Evolutionary conservation across 2,888 invertebrate genomes (phyloP).

Genomic region (Drosophila cracens): DNA sequence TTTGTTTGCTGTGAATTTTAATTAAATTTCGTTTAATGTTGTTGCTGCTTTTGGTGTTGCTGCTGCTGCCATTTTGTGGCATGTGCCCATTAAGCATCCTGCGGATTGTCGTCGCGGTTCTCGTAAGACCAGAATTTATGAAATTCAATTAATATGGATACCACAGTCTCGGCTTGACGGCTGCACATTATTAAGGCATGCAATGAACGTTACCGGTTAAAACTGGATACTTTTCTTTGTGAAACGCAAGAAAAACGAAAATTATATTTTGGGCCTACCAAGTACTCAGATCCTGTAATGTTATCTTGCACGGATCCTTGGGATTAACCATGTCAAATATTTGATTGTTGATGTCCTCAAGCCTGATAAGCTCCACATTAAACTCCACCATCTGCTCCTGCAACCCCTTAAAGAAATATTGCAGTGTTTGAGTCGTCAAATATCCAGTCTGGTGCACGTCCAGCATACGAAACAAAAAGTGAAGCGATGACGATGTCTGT

Average conservation of each 20-base stretch:
- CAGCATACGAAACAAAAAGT: conserved; percentile 95
- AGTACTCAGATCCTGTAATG: conserved; percentile 92
- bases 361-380: conserved; percentile 95
- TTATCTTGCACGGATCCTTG: conserved; percentile 92
- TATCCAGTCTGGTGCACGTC: conserved; percentile 95
- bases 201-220: conserved; percentile 13
- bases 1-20: conserved; percentile 54
- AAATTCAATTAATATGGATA: conserved; percentile 96
- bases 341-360: conserved; percentile 98
- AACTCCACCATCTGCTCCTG: conserved; percentile 95
- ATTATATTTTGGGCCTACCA: conserved; percentile 86
- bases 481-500: conserved; percentile 91
- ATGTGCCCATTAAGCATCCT: conserved; percentile 75
- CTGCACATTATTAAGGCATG: conserved; percentile 84
- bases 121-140: conserved; percentile 99
- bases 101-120: conserved; percentile 90
- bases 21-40: conserved; percentile 71
- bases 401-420: conserved; percentile 97
- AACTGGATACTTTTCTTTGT: conserved; percentile 18
- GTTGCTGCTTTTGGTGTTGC: conserved; percentile 28
- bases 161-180: conserved; percentile 96
- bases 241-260: not conserved
- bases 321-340: conserved; percentile 99
- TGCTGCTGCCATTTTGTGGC: conserved; percentile 20
- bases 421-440: conserved; percentile 94